Base-by-base conservation (phyloP, 2,888 invertebrate genomes). In the Drosophila koepferae region DNA sequence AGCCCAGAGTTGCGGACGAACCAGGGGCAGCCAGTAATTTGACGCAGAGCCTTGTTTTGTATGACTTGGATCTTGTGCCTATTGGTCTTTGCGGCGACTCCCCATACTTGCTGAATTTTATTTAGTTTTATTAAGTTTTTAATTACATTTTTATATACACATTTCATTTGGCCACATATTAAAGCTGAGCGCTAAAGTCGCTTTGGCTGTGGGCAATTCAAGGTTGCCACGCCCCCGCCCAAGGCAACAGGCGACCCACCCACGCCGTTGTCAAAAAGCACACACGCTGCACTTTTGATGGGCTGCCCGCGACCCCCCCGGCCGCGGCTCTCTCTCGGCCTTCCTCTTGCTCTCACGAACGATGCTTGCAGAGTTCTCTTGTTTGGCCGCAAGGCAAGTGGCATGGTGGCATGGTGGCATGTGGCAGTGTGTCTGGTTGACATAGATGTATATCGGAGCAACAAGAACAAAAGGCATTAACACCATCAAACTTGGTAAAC, bases 401-500 rank as follows among this genome's bases (percentile, higher is more conserved):
- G 44, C 58, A 44, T 9, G 56, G 62, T n/a, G 49, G 59, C 38
- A 23, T 46, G 59, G 28, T 28, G 28, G 28, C 28, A 28, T 28
- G 28, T 18, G 48, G 64, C 58, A 56, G 43, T 72, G 68, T 68
- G 61, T 62, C 72, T 75, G 80, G 63, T 79, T 77, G 77, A 72
- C 79, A 73, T 77, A 81, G 73, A 77, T 77, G 77, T 77, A 67
- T 77, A 77, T 77, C 80, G 53, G 63, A 61, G 63, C 68, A 77
- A 58, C 64, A 48, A 66, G 69, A 73, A 75, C 79, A 81, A 81
- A 79, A 77, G 77, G 77, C 90, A 88, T 82, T 88, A 86, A 85
- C 88, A 86, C 86, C 86, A 89, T 86, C 88, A 86, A 86, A 85
- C 82, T 86, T 84, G 77, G 85, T 78, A 91, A 91, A 91, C 91